Conservation (phyloP, 2,113 vertebrate species). For the Rhinoderma darwinii region DNA sequence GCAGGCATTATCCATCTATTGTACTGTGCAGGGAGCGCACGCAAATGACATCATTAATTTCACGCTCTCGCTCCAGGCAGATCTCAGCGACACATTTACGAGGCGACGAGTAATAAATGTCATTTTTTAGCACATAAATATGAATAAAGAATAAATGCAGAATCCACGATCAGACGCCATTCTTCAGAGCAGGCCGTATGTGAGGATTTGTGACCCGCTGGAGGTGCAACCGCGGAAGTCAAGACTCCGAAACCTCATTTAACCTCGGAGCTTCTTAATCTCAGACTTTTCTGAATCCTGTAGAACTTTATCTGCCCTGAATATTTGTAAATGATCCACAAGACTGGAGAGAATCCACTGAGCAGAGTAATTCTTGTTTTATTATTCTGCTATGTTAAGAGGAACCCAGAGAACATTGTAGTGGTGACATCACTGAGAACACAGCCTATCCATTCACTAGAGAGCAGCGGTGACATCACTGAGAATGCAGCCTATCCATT, state of each 20-base stretch:
- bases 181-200: background rate
- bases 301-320: no score
- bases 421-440: no score
- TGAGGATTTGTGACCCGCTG: background rate
- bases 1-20: background rate
- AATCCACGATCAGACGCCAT: background rate
- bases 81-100: constrained; percentile 19
- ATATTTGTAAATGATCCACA: no score
- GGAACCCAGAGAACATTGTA: no score
- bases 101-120: constrained; percentile 29
- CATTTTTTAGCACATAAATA: constrained; percentile 22
- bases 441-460: no score
- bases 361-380: no score
- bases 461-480: no score
- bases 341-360: no score
- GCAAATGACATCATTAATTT: background rate
- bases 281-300: background rate
- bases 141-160: constrained; percentile 21
- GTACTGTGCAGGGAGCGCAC: constrained; percentile 14
- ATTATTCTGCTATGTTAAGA: no score
- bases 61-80: background rate
- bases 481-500: no score
- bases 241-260: background rate
- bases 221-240: background rate
- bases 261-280: background rate